Evolutionary conservation across 2,113 vertebrate genomes (phyloP).

Genomic region (Ceyx melanurus): DNA sequence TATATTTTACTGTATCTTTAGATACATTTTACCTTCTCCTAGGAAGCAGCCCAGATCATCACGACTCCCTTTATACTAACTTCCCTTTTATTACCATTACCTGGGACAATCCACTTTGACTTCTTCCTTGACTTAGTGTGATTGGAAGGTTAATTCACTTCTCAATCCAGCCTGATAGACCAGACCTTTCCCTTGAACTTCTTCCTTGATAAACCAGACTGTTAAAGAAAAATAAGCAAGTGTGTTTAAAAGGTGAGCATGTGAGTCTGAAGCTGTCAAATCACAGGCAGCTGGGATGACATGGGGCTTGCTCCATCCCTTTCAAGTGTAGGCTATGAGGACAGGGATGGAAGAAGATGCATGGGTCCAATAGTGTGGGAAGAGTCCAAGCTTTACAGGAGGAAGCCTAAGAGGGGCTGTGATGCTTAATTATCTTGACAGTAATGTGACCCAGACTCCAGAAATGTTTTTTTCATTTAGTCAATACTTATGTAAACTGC

Average conservation of each 20-base stretch:
- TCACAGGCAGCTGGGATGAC: neutral
- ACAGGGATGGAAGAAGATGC: neutral
- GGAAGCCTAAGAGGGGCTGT: neutral
- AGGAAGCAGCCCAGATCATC: neutral
- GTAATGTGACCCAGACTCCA: neutral
- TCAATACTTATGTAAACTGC: neutral
- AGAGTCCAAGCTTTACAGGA: neutral
- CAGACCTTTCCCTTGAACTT: neutral
- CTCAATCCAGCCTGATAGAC: conserved; percentile 1
- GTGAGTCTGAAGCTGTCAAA: neutral
- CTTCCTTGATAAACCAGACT: neutral
- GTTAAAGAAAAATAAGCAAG: conserved; percentile 5
- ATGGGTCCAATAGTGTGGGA: neutral
- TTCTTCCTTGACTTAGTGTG: neutral
- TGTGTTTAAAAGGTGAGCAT: neutral
- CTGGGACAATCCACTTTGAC: neutral
- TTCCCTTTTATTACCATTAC: neutral
- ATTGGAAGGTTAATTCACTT: neutral
- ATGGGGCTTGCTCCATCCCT: neutral
- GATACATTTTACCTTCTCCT: neutral
- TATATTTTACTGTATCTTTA: neutral
- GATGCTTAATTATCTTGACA: neutral
- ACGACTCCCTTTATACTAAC: neutral
- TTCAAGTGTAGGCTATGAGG: neutral
- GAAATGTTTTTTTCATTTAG: neutral